Percentiles rank a stretch among this genome's conserved stretches.
phyloP scores from a whole-genome alignment of 1,140 invertebrate genomes.

The Temnothorax nylanderi region DNA sequence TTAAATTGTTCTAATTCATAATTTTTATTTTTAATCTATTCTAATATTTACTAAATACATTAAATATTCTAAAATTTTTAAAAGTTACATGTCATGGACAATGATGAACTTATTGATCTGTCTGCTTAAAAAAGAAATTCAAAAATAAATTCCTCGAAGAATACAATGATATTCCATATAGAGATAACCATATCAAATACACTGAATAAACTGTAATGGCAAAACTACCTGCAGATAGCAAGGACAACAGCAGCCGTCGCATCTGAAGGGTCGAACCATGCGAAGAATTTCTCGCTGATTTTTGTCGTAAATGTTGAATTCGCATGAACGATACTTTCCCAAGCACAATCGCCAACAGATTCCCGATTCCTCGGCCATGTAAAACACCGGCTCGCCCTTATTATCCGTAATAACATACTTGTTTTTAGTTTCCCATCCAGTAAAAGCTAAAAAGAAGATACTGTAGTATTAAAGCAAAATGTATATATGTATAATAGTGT shows the following conservation, averaged over 20 bases:
- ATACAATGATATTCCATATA: not conserved
- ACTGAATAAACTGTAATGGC: not conserved
- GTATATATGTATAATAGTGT: not conserved
- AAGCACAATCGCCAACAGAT: constrained; percentile 92
- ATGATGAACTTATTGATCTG: not conserved
- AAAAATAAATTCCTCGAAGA: not conserved
- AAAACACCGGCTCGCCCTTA: constrained; percentile 88
- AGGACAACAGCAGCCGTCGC: constrained; percentile 87
- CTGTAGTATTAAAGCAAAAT: not conserved
- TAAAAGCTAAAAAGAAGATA: constrained; percentile 64
- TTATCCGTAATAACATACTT: constrained; percentile 75
- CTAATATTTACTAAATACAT: not conserved
- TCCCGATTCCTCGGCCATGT: constrained; percentile 94
- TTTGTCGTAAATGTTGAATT: constrained; percentile 94
- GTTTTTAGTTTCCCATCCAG: constrained; percentile 74
- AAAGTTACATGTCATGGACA: not conserved
- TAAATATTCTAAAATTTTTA: not conserved
- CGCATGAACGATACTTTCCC: constrained; percentile 92
- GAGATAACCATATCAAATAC: not conserved
- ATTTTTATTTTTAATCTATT: not conserved
- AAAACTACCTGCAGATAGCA: constrained; percentile 88
- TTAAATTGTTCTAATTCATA: not conserved
- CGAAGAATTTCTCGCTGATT: constrained; percentile 91
- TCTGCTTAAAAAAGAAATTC: not conserved
- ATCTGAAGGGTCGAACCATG: constrained; percentile 81